Base-by-base conservation (phyloP, 2,888 invertebrate species). In the Oscheius onirici region DNA sequence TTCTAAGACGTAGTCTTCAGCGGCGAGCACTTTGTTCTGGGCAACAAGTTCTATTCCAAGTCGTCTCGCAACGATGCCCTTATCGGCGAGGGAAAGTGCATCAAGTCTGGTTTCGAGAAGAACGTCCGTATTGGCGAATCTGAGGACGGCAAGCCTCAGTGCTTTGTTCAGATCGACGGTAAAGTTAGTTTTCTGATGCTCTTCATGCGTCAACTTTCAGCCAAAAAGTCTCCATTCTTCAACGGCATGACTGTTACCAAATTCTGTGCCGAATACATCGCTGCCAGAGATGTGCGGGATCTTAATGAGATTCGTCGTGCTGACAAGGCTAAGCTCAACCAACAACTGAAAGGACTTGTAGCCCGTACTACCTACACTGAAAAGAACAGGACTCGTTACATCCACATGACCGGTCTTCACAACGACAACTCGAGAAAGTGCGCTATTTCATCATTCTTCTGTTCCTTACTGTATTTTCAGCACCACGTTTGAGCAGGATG, bases 101-200 rank as follows among this genome's bases (percentile, higher is more conserved):
- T 70, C 34, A 75, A 75, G 57, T 20, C 49, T 0, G 75, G 75
- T 40, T 69, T 69, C 26, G 72, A 65, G 61, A 75, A 75, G 55
- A 69, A 52, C 11, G 26, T 54, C 34, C 65, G 75, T 2, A 66
- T 72, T 2, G 68, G 66, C n/a, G 66, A 67, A 20, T 34, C 34
- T 3, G 34, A 34, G 34, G 34, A 34, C 34, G 34, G 34, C 34
- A 34, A 34, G 34, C 34, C 34, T 8, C 34, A 34, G 3, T 34
- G 34, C 34, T 34, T 6, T 17, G 44, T 75, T 3, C 75, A 75
- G 41, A 57, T 75, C 24, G 75, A 75, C 22, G 72, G 74, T 74
- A n/a, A n/a, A n/a, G n/a, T n/a, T n/a, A 24, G n/a, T n/a, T 0
- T n/a, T 57, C 11, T 17, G 26, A 8, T 3, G 10, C n/a, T 11